Evolutionary conservation across 2,113 vertebrate genomes (phyloP).

Genomic region (Aspidoscelis tigris): DNA sequence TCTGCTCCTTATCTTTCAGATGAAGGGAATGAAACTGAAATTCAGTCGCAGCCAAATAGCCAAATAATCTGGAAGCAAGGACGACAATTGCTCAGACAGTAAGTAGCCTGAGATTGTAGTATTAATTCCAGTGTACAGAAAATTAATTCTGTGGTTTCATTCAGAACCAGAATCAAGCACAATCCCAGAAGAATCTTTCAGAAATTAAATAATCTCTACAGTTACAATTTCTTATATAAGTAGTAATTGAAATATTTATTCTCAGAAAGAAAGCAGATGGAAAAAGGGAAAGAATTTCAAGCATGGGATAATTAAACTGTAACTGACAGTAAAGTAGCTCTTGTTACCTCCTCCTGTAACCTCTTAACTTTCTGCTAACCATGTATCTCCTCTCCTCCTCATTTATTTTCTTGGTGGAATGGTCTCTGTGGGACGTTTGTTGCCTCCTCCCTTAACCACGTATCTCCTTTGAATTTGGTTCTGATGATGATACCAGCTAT

Average conservation of each 20-base stretch:
- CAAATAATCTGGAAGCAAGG: conserved; percentile 99
- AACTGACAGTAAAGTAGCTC: no score
- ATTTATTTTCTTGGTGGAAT: no score
- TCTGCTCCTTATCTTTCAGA: conserved; percentile 79
- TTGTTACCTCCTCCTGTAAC: no score
- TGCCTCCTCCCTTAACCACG: no score
- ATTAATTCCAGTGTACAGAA: neutral
- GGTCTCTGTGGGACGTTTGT: no score
- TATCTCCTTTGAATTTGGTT: no score
- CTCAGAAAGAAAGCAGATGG: neutral
- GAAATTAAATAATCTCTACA: neutral
- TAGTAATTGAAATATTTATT: neutral
- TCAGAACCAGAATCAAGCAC: neutral
- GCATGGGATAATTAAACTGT: no score
- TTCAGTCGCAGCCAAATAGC: conserved; percentile 91
- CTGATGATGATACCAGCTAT: no score
- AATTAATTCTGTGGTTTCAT: neutral
- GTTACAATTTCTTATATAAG: neutral
- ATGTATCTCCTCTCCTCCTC: no score
- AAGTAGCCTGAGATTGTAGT: conserved; percentile 69
- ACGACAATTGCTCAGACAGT: conserved; percentile 96
- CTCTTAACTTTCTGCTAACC: no score
- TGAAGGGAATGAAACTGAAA: conserved; percentile 93
- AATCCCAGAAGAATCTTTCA: neutral
- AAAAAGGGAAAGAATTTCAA: neutral